These are phyloP conservation scores for Napeogenes inachia DNA, from an alignment of 2,888 invertebrate genomes.

Conservation along the genomic window DNA sequence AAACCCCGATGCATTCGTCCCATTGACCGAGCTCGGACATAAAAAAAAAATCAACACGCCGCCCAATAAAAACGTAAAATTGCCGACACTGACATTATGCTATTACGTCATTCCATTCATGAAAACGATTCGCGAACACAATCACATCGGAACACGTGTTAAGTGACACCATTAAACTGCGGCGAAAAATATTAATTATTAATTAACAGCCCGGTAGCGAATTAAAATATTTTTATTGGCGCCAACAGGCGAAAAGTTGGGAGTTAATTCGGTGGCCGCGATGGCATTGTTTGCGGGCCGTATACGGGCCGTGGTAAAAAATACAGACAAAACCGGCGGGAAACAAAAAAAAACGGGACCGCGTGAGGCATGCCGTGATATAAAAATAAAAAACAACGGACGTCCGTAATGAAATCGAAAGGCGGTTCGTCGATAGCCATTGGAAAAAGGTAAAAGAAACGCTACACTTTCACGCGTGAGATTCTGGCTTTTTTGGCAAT, in stretches of 20 bases:
- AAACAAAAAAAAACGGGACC: constrained; percentile 61
- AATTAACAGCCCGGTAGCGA: constrained; percentile 68
- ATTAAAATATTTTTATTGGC: constrained; percentile 77
- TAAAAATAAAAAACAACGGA: constrained; percentile 75
- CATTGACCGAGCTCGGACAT: constrained; percentile 66
- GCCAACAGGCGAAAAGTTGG: constrained; percentile 71
- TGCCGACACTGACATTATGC: constrained; percentile 73
- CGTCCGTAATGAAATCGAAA: constrained; percentile 78
- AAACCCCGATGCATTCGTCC: constrained; percentile 70
- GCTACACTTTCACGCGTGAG: constrained; percentile 74
- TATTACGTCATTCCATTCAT: constrained; percentile 77
- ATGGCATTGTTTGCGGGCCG: constrained; percentile 75
- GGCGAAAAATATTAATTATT: constrained; percentile 76
- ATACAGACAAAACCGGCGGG: constrained; percentile 59
- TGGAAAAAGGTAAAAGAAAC: constrained; percentile 74
- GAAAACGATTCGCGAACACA: constrained; percentile 67
- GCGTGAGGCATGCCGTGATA: constrained; percentile 71
- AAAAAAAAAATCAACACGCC: constrained; percentile 68
- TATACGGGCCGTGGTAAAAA: constrained; percentile 62
- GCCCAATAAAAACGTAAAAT: constrained; percentile 76
- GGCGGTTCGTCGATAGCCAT: constrained; percentile 76
- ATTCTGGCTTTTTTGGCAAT: constrained; percentile 67
- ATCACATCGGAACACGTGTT: constrained; percentile 72
- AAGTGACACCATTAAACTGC: constrained; percentile 68
- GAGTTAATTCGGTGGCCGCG: constrained; percentile 74